Percentiles rank a stretch among this genome's conserved stretches.
These are phyloP conservation scores for Orientallactaga sibirica DNA, from an alignment of 2,797 vertebrate species.

Conservation along the genomic window DNA sequence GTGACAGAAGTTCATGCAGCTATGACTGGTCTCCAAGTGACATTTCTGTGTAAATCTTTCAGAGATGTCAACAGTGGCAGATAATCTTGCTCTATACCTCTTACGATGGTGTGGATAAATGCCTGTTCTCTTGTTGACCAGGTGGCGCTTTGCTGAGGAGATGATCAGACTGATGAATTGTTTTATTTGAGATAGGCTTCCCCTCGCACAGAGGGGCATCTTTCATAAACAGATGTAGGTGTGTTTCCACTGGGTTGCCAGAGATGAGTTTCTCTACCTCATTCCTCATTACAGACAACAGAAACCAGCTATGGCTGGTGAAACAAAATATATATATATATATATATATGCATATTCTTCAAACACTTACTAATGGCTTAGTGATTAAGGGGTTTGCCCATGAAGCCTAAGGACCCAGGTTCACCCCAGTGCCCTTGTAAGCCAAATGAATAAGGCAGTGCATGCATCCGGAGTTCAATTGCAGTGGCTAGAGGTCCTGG, in stretches of 20 bases:
- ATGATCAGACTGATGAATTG: neutral
- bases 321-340: conserved; percentile 2
- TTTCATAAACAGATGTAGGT: neutral
- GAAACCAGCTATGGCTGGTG: neutral
- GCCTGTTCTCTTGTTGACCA: neutral
- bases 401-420: no score
- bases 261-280: neutral
- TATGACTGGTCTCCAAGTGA: neutral
- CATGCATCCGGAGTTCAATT: no score
- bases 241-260: neutral
- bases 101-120: neutral
- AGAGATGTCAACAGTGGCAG: neutral
- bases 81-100: neutral
- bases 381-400: no score
- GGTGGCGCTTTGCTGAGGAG: neutral
- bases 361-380: no score
- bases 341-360: no score
- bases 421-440: no score
- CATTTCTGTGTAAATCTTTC: neutral
- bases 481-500: no score
- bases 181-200: neutral
- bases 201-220: neutral
- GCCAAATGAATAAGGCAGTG: no score
- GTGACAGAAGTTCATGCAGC: neutral
- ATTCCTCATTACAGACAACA: neutral